Evolutionary conservation across 2,888 invertebrate species (phyloP).

Genomic region (Drosophila cyrtoloma): DNA sequence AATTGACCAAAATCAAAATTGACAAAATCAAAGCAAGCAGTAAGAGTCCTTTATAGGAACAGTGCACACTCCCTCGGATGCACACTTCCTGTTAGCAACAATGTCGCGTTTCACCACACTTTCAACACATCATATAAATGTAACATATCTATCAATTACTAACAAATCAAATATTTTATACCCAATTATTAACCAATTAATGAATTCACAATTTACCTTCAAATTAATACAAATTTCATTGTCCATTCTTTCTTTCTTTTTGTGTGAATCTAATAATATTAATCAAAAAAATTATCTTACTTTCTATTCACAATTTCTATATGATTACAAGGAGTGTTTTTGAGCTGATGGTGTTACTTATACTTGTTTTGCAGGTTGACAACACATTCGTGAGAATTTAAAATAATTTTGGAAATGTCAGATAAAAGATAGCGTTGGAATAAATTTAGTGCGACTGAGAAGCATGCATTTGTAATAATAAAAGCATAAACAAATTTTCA

Average conservation of each 20-base stretch:
- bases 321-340: neutral
- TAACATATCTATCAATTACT: neutral
- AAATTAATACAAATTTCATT: neutral
- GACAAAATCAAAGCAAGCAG: constrained; percentile 36
- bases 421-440: neutral
- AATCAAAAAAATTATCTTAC: neutral
- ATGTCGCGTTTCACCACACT: no score
- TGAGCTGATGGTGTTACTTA: neutral
- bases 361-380: neutral
- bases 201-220: neutral
- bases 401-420: neutral
- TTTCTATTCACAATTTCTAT: neutral
- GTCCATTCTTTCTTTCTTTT: neutral
- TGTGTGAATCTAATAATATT: neutral
- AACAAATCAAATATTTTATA: neutral
- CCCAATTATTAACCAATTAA: neutral
- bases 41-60: neutral
- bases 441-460: neutral
- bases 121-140: no score
- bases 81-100: neutral
- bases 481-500: neutral
- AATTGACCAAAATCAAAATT: constrained; percentile 45
- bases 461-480: neutral
- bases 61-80: neutral
- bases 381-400: neutral